Evolutionary conservation across 2,113 vertebrate genomes (phyloP), one percentile per base, ranked within the genome.

Genomic region (Xenopus borealis): DNA sequence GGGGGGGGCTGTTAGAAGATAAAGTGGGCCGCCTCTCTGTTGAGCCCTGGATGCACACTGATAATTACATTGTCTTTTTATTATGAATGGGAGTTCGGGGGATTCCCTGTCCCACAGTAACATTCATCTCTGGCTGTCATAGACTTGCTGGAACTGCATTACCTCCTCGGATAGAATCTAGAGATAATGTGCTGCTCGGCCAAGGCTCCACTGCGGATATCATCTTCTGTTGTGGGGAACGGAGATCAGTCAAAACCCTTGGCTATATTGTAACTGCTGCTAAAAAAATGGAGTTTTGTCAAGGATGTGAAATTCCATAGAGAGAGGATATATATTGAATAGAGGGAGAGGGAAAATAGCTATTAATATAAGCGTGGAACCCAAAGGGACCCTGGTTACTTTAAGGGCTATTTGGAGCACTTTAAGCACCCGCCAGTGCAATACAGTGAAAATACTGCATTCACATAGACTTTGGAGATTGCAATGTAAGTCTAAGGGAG

Each of bases 11-110:
- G 53, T 50, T 75, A n/a, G 63, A 44, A 33, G 44, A 67, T 68
- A 52, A 59, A 18, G 53, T 66, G 72, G 72, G 63, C 53, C 6
- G 72, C 44, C 12, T 50, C 63, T 74, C 53, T 7, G 10, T 9
- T 7, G 53, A 10, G 58, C 45, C 44, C 59, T 10, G 27, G 27
- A 55, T 27, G 58, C 66, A n/a, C 66, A 64, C 69, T 76, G 58
- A 61, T 76, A 69, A 76, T 76, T 69, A 63, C 73, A 63, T 76
- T 76, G 73, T 76, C 66, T 76, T 76, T 76, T 68, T 66, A 76
- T 69, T 76, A 76, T 69, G 66, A 69, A 64, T 69, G 66, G 46
- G 73, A 76, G 66, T 30, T 63, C 45, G 69, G 73, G 66, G 73
- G 73, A 76, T 76, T 76, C 66, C 73, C 66, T 75, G 30, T 62